Evolutionary conservation across 2,113 vertebrate genomes (phyloP).

Genomic region (Siniperca knerii): DNA sequence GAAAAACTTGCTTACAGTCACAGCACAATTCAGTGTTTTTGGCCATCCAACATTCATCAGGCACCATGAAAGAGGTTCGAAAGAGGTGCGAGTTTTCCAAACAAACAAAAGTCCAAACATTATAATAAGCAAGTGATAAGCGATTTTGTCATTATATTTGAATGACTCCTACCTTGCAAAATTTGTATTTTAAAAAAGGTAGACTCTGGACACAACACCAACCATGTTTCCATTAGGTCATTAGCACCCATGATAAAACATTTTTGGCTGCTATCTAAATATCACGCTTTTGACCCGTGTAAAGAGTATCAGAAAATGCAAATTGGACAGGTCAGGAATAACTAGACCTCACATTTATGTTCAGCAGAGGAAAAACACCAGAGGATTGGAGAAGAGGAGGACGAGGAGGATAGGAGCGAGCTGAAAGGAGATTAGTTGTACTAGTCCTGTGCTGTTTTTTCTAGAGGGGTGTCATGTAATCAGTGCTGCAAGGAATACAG

Average conservation of each 20-base stretch:
- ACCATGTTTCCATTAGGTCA: background rate
- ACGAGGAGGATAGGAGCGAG: constrained; percentile 6
- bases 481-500: constrained; percentile 11
- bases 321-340: constrained; percentile 3
- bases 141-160: background rate
- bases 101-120: background rate
- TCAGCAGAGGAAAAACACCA: constrained; percentile 2
- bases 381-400: background rate
- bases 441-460: background rate
- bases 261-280: background rate
- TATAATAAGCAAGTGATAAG: background rate
- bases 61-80: background rate
- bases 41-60: background rate
- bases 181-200: background rate
- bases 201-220: too few relatives aligned
- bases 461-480: constrained; percentile 29
- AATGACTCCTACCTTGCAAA: background rate
- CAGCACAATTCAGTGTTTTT: background rate
- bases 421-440: constrained; percentile 17
- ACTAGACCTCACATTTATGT: constrained; percentile 20
- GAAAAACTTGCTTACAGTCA: background rate
- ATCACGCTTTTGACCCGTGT: background rate
- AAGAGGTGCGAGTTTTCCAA: background rate
- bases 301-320: background rate
- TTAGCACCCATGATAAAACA: background rate